Base-by-base conservation (phyloP, 1,140 invertebrate genomes). In the Danaus melanippus region DNA sequence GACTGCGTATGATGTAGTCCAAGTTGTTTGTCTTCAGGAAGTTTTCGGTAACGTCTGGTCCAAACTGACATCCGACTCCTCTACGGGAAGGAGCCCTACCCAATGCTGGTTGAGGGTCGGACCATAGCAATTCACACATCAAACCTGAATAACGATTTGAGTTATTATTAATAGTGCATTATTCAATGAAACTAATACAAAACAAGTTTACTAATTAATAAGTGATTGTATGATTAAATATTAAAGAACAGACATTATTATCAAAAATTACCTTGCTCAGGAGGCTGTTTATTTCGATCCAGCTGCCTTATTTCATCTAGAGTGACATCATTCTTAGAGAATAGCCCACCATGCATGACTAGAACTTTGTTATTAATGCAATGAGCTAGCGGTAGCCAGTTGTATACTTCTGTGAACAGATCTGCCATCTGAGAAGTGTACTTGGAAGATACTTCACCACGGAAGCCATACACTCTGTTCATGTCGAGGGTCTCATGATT, bases 391-490 rank as follows among this genome's bases (percentile, higher is more conserved):
- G 98, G 98, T 48, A 99, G 88, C 93, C 94, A 98, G 84, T 99
- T 99, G 84, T 98, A 99, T 9, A 99, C 96, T 89, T 99, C 97
- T 8, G 97, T 98, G 87, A 99, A 99, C 9, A 99, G 89, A 58
- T 98, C 94, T 0, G 95, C 94, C 97, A 99, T 99, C 81, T 97
- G 93, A 11, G 91, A 85, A 2, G 93, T 95, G 83, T 96, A 99
- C 87, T 99, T 99, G 7, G 94, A 91, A 73, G 96, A 97, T 0
- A 99, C 97, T 90, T 99, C 98, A 2, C 97, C 97, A 69, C 97
- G 95, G 89, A 99, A 99, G 12, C 98, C 98, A 86, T 99, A 99
- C 94, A 99, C 98, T 87, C 98, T 96, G 88, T 99, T 99, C 98
- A 99, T 99, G 10, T 94, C 97, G 12, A 93, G 91, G 71, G 96